Conservation (phyloP, 2,113 vertebrate species). For the Pygoscelis antarcticus region DNA sequence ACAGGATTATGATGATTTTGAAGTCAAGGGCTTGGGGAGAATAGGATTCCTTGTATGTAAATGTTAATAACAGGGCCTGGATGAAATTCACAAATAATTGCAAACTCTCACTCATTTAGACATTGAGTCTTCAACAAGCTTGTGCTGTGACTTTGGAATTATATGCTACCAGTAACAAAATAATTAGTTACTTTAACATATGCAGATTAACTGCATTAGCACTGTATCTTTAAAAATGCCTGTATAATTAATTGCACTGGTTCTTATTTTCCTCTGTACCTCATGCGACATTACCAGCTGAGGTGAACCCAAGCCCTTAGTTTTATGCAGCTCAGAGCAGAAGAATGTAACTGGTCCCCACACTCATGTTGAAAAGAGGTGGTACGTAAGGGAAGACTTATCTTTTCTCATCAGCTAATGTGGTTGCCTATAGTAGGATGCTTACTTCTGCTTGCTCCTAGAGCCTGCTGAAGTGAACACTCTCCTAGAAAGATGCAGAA, state of each 20-base stretch:
- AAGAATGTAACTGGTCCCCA: not conserved
- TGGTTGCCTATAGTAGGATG: not conserved
- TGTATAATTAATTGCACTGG: not conserved
- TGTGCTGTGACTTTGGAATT: not conserved
- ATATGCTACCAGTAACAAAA: not conserved
- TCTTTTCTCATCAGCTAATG: not conserved
- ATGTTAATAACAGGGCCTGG: not conserved
- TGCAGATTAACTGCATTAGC: not conserved
- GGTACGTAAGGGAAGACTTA: not conserved
- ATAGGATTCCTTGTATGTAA: not conserved
- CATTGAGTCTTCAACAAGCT: not conserved
- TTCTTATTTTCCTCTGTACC: not conserved
- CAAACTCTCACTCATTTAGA: not conserved
- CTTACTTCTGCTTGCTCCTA: not conserved
- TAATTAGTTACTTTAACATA: not conserved
- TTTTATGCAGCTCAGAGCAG: not conserved
- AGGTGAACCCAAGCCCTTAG: not conserved
- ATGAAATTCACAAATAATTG: not conserved
- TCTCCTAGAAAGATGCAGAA: not conserved
- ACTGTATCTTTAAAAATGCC: not conserved
- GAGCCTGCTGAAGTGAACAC: not conserved
- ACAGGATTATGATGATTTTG: not conserved
- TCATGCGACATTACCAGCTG: not conserved
- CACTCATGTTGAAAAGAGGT: not conserved
- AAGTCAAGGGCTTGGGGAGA: not conserved